These are phyloP conservation scores for Drosophila obscura DNA, from an alignment of 1,140 invertebrate species.

Conservation along the genomic window DNA sequence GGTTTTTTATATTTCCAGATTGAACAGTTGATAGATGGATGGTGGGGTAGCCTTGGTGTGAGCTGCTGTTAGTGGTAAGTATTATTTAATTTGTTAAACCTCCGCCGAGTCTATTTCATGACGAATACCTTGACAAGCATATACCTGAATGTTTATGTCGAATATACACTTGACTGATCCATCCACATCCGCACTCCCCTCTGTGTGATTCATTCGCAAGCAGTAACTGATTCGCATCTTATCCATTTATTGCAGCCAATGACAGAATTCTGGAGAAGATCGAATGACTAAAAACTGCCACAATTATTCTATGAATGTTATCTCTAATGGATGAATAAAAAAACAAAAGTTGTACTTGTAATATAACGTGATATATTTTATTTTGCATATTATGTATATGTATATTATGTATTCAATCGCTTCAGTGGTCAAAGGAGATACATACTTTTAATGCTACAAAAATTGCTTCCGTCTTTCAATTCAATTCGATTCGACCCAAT, in stretches of 20 bases:
- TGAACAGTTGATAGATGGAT: not conserved
- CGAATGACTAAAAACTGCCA: not conserved
- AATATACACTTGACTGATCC: slow-evolving; percentile 38
- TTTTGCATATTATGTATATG: slow-evolving; percentile 67
- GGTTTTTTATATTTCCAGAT: not conserved
- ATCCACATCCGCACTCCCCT: not conserved
- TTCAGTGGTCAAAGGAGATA: slow-evolving; percentile 33
- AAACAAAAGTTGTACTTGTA: slow-evolving; percentile 32
- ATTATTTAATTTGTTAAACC: not conserved
- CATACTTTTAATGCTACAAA: slow-evolving; percentile 57
- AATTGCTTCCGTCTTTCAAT: slow-evolving; percentile 24
- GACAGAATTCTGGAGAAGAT: not conserved
- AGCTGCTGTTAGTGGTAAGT: slow-evolving; percentile 7
- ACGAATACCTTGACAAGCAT: slow-evolving; percentile 53
- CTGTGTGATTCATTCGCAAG: slow-evolving; percentile 1
- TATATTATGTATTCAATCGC: slow-evolving; percentile 68
- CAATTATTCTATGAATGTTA: slow-evolving; percentile 9
- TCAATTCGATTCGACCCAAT: slow-evolving; percentile 14
- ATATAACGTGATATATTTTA: slow-evolving; percentile 80
- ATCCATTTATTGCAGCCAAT: slow-evolving; percentile 22
- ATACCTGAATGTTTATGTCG: slow-evolving; percentile 48
- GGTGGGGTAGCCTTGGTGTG: not conserved
- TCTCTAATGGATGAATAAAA: slow-evolving; percentile 36
- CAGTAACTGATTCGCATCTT: slow-evolving; percentile 7
- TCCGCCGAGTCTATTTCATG: not conserved